Evolutionary conservation across 1,140 invertebrate genomes (phyloP), one percentile per base, ranked within the genome.

Genomic region (Platorchestia sp.): DNA sequence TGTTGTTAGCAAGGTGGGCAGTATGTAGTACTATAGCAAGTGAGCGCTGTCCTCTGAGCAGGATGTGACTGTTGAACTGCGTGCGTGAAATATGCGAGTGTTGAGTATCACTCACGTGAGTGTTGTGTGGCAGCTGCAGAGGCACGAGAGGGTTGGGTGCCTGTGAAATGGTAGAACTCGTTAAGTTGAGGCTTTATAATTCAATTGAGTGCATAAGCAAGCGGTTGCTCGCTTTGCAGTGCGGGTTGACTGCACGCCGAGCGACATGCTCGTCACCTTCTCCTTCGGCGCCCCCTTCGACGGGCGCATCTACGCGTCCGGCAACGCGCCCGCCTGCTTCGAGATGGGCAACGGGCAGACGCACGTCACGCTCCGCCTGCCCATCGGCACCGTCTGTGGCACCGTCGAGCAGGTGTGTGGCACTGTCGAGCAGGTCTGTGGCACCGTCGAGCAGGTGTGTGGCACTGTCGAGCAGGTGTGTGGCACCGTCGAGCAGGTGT

Each of bases 401-500:
- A 97, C 97, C 10, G 96, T 97, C 7, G 97, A 97, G 96, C 97
- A 97, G 96, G 96, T 96, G 98, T 97, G 98, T 98, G n/a, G n/a
- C 98, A 98, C 45, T 95, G 36, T 59, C 41, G 95, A 75, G 45
- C 41, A 86, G 75, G 97, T 97, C 86, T 97, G 97, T 96, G 97
- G 97, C 41, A 97, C 97, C 10, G 96, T 97, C 7, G 97, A 97
- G 96, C 97, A 97, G 96, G 96, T 96, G 98, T 97, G 98, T 98
- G n/a, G n/a, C 98, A 98, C 45, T 95, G 36, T 59, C 41, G 95
- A 75, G 45, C 41, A 86, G 75, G 97, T 97, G 75, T 97, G 97
- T 96, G 97, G 97, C 41, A 97, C 97, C 10, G 96, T 97, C 7
- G 97, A 97, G 96, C 97, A 97, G 96, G 96, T 96, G 98, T 97